A percentile compares a stretch with the other conserved stretches of the same genome.
phyloP scores from a whole-genome alignment of 2,888 invertebrate genomes.

The Volucella inanis region DNA sequence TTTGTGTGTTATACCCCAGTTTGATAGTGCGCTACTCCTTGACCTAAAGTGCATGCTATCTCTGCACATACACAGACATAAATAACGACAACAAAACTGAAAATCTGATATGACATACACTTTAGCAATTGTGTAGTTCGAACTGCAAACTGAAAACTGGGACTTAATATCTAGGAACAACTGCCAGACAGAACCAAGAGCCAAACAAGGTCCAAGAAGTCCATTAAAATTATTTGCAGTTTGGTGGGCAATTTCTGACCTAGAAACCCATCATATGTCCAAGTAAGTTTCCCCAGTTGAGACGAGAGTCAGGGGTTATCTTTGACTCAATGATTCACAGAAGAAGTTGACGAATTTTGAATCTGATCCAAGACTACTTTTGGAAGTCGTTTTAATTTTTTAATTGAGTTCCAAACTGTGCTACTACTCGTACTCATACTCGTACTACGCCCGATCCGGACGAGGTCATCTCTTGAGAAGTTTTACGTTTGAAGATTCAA shows the following conservation, averaged over 20 bases:
- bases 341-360: conserved; percentile 67
- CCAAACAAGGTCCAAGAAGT: conserved; percentile 60
- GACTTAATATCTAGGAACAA: too few species aligned
- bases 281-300: conserved; percentile 32
- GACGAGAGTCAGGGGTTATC: conserved; percentile 11
- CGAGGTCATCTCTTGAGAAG: conserved; percentile 45
- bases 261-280: conserved; percentile 62
- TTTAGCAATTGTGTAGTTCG: too few species aligned
- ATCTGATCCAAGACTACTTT: conserved; percentile 57
- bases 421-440: background rate
- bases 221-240: conserved; percentile 69
- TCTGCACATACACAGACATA: background rate
- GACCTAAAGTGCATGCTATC: conserved; percentile 49
- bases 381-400: conserved; percentile 60
- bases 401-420: conserved; percentile 72
- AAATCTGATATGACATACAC: conserved; percentile 32
- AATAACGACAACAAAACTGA: conserved; percentile 20
- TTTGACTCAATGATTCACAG: conserved; percentile 24
- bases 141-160: too few species aligned
- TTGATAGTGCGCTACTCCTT: conserved; percentile 61
- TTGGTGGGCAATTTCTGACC: conserved; percentile 57
- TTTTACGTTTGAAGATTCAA: conserved; percentile 66
- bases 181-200: too few species aligned
- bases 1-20: conserved; percentile 64
- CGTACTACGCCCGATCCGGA: background rate